Percentiles rank a stretch among this genome's conserved stretches.
Evolutionary conservation across 2,797 vertebrate species (phyloP).

Genomic region (Cirrhinus mrigala): DNA sequence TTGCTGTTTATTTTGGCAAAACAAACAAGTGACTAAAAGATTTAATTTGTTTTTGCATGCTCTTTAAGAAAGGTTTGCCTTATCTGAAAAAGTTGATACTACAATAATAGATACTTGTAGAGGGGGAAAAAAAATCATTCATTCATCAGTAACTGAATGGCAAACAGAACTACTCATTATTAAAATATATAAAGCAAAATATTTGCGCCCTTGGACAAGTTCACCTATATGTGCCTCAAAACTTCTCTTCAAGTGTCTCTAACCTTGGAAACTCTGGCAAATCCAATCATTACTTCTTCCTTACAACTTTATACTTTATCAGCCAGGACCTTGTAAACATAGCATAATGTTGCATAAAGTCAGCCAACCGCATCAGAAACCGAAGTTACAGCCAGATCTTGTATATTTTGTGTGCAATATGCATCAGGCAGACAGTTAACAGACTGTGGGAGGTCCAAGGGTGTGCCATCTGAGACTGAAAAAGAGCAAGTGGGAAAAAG

Average conservation of each 20-base stretch:
- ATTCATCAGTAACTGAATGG: background rate
- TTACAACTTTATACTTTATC: background rate
- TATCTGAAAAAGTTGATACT: background rate
- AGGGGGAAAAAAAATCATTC: background rate
- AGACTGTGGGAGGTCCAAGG: background rate
- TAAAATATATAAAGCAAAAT: background rate
- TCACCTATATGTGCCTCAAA: background rate
- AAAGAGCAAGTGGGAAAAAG: background rate
- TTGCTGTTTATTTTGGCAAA: background rate
- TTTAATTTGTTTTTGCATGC: background rate
- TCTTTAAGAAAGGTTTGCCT: background rate
- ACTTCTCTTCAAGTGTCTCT: no score
- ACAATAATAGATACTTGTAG: background rate
- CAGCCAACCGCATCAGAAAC: slow-evolving; percentile 1
- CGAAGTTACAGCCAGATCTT: background rate
- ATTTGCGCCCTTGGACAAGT: background rate
- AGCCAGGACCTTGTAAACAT: background rate
- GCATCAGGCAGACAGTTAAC: background rate
- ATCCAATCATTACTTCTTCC: background rate
- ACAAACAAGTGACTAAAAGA: background rate
- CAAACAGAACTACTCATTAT: background rate
- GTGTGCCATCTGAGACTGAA: background rate
- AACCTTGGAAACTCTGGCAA: background rate
- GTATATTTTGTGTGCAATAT: slow-evolving; percentile 1
- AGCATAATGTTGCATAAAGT: background rate